These are phyloP conservation scores for Oxyruncus cristatus DNA, from an alignment of 2,113 vertebrate species.

Conservation along the genomic window DNA sequence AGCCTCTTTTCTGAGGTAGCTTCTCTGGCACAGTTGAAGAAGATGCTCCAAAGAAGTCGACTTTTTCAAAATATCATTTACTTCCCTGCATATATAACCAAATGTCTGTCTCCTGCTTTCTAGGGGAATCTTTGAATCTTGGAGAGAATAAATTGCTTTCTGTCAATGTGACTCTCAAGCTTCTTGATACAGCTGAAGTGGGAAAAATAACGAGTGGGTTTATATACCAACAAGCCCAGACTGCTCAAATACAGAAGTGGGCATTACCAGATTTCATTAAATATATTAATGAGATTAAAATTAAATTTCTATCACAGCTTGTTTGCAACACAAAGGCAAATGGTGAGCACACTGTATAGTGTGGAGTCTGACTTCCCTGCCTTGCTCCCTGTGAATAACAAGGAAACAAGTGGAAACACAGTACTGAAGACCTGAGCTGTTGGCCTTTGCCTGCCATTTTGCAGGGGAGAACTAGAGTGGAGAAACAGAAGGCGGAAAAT, in stretches of 20 bases:
- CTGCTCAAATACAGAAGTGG: background rate
- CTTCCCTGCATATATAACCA: background rate
- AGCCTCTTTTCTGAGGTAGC: background rate
- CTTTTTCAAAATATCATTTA: background rate
- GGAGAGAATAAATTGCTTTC: background rate
- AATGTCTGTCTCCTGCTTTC: background rate
- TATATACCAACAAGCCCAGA: background rate
- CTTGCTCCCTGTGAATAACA: background rate
- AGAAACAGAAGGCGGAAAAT: background rate
- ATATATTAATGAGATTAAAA: background rate
- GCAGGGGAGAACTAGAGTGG: background rate
- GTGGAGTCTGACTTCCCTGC: background rate
- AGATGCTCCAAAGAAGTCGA: background rate
- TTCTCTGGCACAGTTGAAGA: background rate
- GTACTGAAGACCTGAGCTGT: background rate
- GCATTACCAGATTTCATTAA: background rate
- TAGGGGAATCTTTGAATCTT: background rate
- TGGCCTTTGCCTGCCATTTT: background rate
- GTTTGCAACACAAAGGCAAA: background rate
- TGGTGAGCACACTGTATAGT: fast-evolving
- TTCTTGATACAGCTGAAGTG: background rate
- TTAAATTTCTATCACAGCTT: background rate
- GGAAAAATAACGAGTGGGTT: background rate
- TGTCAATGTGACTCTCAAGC: background rate
- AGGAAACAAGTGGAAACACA: background rate